Percentiles rank a stretch among this genome's conserved stretches.
phyloP scores from a whole-genome alignment of 2,888 invertebrate genomes.

The Acleris literana region DNA sequence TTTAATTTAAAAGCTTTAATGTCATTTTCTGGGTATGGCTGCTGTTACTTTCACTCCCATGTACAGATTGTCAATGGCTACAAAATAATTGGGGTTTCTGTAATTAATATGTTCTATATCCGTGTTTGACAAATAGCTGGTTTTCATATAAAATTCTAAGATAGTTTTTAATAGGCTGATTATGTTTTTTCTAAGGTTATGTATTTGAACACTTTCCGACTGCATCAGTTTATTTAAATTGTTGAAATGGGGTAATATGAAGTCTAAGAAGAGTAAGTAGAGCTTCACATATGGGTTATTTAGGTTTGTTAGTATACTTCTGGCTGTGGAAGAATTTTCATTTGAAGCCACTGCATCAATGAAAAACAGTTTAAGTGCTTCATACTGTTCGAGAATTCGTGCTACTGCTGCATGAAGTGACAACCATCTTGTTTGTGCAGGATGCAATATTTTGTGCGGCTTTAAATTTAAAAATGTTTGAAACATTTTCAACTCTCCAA shows the following conservation, averaged over 20 bases:
- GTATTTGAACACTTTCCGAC: constrained; percentile 4
- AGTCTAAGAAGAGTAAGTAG: constrained; percentile 36
- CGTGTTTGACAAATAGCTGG: too few relatives aligned
- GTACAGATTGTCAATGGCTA: constrained; percentile 1
- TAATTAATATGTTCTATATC: not conserved
- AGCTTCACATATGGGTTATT: not conserved
- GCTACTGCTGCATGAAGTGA: too few relatives aligned
- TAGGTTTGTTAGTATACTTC: not conserved
- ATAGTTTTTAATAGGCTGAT: not conserved
- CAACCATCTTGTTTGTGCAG: too few relatives aligned
- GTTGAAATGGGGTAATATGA: constrained; percentile 13
- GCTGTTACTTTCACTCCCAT: constrained; percentile 12
- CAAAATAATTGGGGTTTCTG: constrained; percentile 1
- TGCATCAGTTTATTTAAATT: not conserved
- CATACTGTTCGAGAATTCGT: too few relatives aligned
- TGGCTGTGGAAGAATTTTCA: too few relatives aligned
- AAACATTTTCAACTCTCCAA: too few relatives aligned
- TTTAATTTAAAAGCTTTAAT: constrained; percentile 6
- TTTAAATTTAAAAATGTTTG: too few relatives aligned
- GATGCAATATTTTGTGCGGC: too few relatives aligned
- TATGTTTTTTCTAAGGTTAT: constrained; percentile 7
- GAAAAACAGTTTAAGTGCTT: too few relatives aligned
- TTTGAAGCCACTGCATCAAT: too few relatives aligned
- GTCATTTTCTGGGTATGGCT: not conserved
- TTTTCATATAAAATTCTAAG: not conserved